Percentiles rank a stretch among this genome's conserved stretches.
Evolutionary conservation across 2,113 vertebrate genomes (phyloP).

Genomic region (Oenanthe melanoleuca): DNA sequence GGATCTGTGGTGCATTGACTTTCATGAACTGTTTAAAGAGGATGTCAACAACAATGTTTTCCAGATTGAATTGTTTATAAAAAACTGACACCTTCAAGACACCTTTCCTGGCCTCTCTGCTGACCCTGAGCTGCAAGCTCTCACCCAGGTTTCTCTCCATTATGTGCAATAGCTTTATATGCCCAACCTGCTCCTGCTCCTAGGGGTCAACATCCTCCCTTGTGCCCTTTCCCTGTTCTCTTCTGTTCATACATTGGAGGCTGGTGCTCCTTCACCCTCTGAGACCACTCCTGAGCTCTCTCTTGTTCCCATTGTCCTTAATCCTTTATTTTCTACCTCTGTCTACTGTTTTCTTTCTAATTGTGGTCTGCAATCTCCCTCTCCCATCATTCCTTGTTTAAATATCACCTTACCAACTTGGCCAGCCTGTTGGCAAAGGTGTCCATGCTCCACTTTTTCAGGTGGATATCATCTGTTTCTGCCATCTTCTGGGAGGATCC

Average conservation of each 20-base stretch:
- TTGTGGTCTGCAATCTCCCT: accelerated
- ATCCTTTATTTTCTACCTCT: neutral
- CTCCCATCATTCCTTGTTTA: neutral
- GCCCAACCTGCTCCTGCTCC: neutral
- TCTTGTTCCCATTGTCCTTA: neutral
- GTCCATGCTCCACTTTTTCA: neutral
- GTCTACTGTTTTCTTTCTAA: neutral
- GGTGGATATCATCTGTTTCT: neutral
- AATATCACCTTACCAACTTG: neutral
- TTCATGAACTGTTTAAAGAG: neutral
- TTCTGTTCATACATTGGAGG: neutral
- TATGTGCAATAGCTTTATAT: neutral
- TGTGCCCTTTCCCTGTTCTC: neutral
- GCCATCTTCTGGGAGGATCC: neutral
- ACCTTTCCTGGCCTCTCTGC: neutral
- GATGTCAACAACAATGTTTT: neutral
- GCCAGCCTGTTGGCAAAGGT: neutral
- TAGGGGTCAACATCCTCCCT: neutral
- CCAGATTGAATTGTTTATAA: neutral
- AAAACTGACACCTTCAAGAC: neutral
- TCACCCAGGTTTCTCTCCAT: neutral
- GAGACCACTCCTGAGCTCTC: neutral
- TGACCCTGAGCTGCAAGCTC: neutral
- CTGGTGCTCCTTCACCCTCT: neutral
- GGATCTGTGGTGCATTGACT: neutral